A percentile compares a stretch with the other conserved stretches of the same genome.
Evolutionary conservation across 2,797 vertebrate species (phyloP).

Genomic region (Catharus ustulatus): DNA sequence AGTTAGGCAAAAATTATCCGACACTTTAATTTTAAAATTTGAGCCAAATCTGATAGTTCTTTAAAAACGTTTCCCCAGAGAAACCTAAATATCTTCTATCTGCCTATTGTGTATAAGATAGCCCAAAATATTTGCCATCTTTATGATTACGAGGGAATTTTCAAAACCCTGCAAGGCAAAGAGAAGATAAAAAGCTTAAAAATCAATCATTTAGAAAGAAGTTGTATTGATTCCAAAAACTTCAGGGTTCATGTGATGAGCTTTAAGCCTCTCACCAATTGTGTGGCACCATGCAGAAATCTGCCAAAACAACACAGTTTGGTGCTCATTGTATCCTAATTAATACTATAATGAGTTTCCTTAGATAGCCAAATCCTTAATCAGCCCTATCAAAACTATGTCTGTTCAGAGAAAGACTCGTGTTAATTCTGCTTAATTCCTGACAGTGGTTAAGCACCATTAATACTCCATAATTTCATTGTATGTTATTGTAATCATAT

Average conservation of each 20-base stretch:
- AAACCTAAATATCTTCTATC: not conserved
- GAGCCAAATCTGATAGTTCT: not conserved
- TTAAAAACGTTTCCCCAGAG: not conserved
- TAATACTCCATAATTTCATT: conserved; percentile 87
- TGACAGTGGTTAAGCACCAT: conserved; percentile 82
- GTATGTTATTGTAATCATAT: conserved; percentile 85
- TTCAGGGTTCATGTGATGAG: conserved; percentile 56
- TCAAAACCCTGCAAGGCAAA: conserved; percentile 21
- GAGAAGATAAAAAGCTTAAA: conserved; percentile 53
- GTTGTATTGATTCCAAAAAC: conserved; percentile 62
- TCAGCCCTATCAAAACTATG: conserved; percentile 84
- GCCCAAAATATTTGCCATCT: conserved; percentile 35
- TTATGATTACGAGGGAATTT: conserved; percentile 16
- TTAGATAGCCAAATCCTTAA: conserved; percentile 85
- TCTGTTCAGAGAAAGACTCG: conserved; percentile 77
- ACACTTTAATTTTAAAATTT: not conserved
- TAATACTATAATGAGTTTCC: conserved; percentile 86
- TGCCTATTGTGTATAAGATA: not conserved
- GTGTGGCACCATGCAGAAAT: conserved; percentile 74
- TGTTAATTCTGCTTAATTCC: conserved; percentile 86
- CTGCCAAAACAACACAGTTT: conserved; percentile 81
- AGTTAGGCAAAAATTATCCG: not conserved
- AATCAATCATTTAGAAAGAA: conserved; percentile 62
- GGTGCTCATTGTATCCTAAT: conserved; percentile 84
- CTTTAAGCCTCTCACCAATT: conserved; percentile 72